Evolutionary conservation across 2,113 vertebrate species (phyloP).

Genomic region (Hypomesus transpacificus): DNA sequence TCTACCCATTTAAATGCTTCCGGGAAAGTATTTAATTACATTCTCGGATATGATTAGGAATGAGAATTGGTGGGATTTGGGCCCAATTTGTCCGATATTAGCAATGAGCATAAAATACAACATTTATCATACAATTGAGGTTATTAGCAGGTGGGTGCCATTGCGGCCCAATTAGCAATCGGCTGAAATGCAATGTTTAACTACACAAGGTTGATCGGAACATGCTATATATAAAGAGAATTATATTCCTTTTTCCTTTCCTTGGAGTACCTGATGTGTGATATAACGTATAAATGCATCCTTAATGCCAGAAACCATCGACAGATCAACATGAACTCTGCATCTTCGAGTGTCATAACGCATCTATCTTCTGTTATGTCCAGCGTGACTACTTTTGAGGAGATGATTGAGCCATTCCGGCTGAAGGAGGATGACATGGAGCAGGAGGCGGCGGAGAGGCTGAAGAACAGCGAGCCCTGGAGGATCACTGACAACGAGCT

Average conservation of each 20-base stretch:
- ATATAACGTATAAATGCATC: too few species aligned
- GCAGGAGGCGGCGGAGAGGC: conserved; percentile 88
- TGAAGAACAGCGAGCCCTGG: conserved; percentile 95
- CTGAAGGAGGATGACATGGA: conserved; percentile 97
- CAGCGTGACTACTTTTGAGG: conserved; percentile 87
- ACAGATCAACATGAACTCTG: too few species aligned
- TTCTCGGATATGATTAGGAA: neutral
- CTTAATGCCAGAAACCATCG: too few species aligned
- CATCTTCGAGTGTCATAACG: too few species aligned
- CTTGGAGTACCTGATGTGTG: too few species aligned
- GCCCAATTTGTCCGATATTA: neutral
- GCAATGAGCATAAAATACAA: neutral
- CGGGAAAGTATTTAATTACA: neutral
- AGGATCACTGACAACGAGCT: conserved; percentile 96
- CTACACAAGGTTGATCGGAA: too few species aligned
- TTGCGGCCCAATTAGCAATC: too few species aligned
- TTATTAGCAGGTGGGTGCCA: too few species aligned
- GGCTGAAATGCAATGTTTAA: too few species aligned
- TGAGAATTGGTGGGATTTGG: neutral
- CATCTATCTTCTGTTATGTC: too few species aligned
- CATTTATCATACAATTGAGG: neutral
- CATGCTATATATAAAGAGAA: too few species aligned
- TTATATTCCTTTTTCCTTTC: too few species aligned
- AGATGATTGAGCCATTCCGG: conserved; percentile 92
- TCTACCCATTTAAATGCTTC: neutral